Evolutionary conservation across 2,888 invertebrate genomes (phyloP).

Genomic region (Hyposoter didymator): DNA sequence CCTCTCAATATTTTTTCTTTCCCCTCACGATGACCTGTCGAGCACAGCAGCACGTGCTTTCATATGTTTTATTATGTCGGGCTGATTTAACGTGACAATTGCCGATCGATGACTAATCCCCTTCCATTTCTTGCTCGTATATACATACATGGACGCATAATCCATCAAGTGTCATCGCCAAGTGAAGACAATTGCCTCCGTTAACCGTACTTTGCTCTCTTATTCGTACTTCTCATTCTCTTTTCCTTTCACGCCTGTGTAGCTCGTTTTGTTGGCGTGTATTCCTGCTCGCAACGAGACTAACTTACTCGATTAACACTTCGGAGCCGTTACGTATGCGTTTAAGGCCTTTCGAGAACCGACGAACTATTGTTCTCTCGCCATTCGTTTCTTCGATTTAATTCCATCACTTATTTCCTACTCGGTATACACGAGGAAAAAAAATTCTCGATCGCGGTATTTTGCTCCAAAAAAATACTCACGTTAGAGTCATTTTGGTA

Average conservation of each 20-base stretch:
- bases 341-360: slow-evolving; percentile 57
- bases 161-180: slow-evolving; percentile 51
- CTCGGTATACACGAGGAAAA: background rate
- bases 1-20: slow-evolving; percentile 73
- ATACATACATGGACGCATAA: slow-evolving; percentile 28
- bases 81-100: slow-evolving; percentile 58
- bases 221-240: slow-evolving; percentile 20
- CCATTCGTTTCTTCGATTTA: slow-evolving; percentile 2
- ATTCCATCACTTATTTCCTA: background rate
- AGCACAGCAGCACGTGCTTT: slow-evolving; percentile 15
- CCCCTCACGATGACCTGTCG: slow-evolving; percentile 72
- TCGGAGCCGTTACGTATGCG: slow-evolving; percentile 66
- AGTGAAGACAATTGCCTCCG: slow-evolving; percentile 51
- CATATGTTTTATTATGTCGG: slow-evolving; percentile 21
- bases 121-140: slow-evolving; percentile 35
- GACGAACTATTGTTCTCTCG: background rate
- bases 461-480: background rate
- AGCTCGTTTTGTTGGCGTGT: background rate
- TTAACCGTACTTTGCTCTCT: background rate
- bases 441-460: background rate
- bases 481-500: background rate
- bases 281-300: slow-evolving; percentile 41
- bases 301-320: slow-evolving; percentile 72
- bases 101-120: slow-evolving; percentile 77
- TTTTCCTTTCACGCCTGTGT: background rate